Evolutionary conservation across 2,113 vertebrate species (phyloP), one percentile per base, ranked within the genome.

Genomic region (Phyllostomus hastatus): DNA sequence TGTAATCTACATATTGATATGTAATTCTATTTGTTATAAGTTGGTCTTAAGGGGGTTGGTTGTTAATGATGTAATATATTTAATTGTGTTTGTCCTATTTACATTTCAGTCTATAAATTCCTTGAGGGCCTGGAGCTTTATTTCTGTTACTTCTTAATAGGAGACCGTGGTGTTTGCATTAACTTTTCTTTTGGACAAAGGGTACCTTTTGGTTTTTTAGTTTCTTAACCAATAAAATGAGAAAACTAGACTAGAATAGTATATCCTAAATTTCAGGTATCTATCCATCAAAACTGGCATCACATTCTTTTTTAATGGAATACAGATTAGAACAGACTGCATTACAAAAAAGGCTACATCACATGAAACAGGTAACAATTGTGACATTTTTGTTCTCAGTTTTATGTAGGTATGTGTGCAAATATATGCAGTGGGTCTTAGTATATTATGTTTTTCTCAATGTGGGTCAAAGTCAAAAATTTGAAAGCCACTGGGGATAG

Each of bases 61-160:
- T 79, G 41, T 64, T 96, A 92, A 86, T 80, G 64, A 91, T 78
- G 2, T 72, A 86, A 81, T 28, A 94, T 64, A 57, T 38, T 66
- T 75, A 88, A 61, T 50, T 86, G 43, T 87, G 81, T 92, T 94
- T 89, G 17, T 89, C 9, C 50, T 85, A 33, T 64, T 76, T 96
- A 66, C 5, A 75, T 64, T 94, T 88, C 28, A 94, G 38, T 52
- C 26, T 89, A 19, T 85, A 89, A 78, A 82, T 41, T 91, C 83
- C 33, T 84, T 54, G 14, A 73, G 0, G 5, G 35, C 4, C 14
- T 94, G 16, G 35, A 54, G 31, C 46, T 85, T 95, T 72, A 78
- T 89, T 89, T 91, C n/a, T 88, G 33, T 66, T 75, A 67, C 7
- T 66, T 66, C 50, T 88, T 83, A 92, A 89, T 11, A 95, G 59